Percentiles rank a stretch among this genome's conserved stretches.
Conservation (phyloP, 2,888 invertebrate species). For the Dascillus cervinus region DNA sequence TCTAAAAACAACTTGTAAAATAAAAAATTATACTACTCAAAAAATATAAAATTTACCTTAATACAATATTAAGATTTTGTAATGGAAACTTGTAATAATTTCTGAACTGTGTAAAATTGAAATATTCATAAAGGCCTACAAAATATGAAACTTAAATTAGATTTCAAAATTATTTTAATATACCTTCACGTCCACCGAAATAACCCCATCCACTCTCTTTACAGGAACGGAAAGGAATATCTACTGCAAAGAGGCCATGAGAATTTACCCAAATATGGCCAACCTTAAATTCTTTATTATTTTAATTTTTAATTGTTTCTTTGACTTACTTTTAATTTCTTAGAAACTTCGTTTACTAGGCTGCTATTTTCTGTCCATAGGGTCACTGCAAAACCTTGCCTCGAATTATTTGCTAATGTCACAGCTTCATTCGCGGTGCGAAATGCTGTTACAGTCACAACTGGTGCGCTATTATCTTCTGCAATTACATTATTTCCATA, state of each 20-base stretch:
- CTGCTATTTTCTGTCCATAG: conserved; percentile 51
- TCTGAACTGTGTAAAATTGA: too few relatives aligned
- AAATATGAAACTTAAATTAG: conserved; percentile 9
- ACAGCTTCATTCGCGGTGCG: conserved; percentile 51
- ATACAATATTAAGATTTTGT: too few relatives aligned
- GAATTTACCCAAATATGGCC: conserved; percentile 50
- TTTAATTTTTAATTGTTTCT: too few relatives aligned
- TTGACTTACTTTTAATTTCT: conserved; percentile 40
- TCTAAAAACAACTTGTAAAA: too few relatives aligned
- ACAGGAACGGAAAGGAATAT: conserved; percentile 43
- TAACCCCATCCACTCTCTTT: conserved; percentile 46
- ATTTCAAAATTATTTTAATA: too few relatives aligned
- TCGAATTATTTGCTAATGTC: conserved; percentile 46
- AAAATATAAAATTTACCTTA: too few relatives aligned
- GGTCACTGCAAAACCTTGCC: conserved; percentile 45
- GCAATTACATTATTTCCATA: conserved; percentile 26
- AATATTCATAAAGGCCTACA: conserved; percentile 18
- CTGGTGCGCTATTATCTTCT: conserved; percentile 32
- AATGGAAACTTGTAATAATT: too few relatives aligned
- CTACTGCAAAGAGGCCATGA: conserved; percentile 45
- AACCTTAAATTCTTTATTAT: conserved; percentile 31
- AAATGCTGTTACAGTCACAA: conserved; percentile 44
- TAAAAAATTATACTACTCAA: too few relatives aligned
- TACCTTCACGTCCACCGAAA: conserved; percentile 42
- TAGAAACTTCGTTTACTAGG: conserved; percentile 46